Base-by-base conservation (phyloP, 2,888 invertebrate genomes). In the Drosophila hamatofila region DNA sequence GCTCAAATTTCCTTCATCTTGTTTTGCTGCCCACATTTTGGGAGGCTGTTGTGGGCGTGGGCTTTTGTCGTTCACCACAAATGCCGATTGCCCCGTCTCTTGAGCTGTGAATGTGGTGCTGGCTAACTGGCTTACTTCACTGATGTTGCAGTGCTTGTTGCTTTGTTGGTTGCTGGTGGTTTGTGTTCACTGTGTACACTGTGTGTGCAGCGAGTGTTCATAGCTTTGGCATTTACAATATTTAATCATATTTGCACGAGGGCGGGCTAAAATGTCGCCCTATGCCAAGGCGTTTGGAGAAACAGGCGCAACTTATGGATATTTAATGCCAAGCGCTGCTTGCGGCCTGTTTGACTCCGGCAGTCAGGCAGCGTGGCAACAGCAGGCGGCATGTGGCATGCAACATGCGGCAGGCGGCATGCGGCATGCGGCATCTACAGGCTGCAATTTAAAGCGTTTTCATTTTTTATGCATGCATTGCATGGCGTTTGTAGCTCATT, bases 401-500 rank as follows among this genome's bases (percentile, higher is more conserved):
- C 27, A 39, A 52, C 56, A 27, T 67, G 73, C 21, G 39, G 39
- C 55, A 41, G 56, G 63, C 27, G 30, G 56, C 72, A 64, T 58
- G 49, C 39, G 25, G 61, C 55, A 64, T 27, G 72, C 27, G 39
- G 62, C 67, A 72, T 56, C 55, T 52, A 56, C 60, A 62, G 67
- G 48, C 75, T 61, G 68, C 85, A 88, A 84, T 85, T 83, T 81
- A 84, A 84, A 86, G 71, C 89, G 70, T 79, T 87, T 76, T 51
- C 69, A 83, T 81, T 87, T 84, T 77, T 83, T 88, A 86, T 84
- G 79, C 89, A 84, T 84, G 87, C 74, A 75, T 75, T 86, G 83
- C 84, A 88, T 76, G 74, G 81, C 89, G 81, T 86, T 88, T 88
- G 89, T 86, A 75, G 81, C 84, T 85, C 87, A 85, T 85, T 85